Conservation (phyloP, 2,888 invertebrate genomes). For the Scotopteryx bipunctaria region DNA sequence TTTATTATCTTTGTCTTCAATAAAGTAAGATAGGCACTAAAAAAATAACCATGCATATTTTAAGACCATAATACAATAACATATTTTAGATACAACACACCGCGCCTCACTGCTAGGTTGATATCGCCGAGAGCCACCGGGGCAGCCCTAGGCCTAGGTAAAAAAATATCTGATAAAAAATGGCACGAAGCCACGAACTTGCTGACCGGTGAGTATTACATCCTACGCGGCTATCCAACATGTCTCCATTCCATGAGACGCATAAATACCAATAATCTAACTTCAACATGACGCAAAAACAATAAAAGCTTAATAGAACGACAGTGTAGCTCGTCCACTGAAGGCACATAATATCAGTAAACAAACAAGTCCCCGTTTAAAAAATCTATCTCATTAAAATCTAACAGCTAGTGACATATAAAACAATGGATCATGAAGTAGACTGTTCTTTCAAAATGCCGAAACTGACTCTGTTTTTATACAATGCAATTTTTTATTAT, state of each 20-base stretch:
- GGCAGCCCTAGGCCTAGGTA: slow-evolving; percentile 38
- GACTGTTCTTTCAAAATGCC: slow-evolving; percentile 1
- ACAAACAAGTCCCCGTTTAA: slow-evolving; percentile 58
- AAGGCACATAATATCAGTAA: slow-evolving; percentile 77
- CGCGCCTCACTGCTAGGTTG: slow-evolving; percentile 42
- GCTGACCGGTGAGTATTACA: slow-evolving; percentile 44
- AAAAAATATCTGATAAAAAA: slow-evolving; percentile 25
- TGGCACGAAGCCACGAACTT: slow-evolving; percentile 42
- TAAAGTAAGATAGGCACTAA: slow-evolving; percentile 84
- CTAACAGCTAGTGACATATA: slow-evolving; percentile 59
- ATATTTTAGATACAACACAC: slow-evolving; percentile 76
- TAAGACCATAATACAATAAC: slow-evolving; percentile 81
- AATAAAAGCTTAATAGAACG: slow-evolving; percentile 60
- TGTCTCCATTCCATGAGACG: slow-evolving; percentile 39
- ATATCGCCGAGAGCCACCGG: slow-evolving; percentile 8
- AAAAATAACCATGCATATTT: slow-evolving; percentile 83
- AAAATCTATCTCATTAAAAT: slow-evolving; percentile 75
- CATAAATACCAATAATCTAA: slow-evolving; percentile 34
- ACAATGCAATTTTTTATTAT: slow-evolving; percentile 15
- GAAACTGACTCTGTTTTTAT: slow-evolving; percentile 2
- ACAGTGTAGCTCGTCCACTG: slow-evolving; percentile 62
- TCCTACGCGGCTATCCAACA: slow-evolving; percentile 30
- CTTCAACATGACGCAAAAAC: slow-evolving; percentile 45
- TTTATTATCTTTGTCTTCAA: slow-evolving; percentile 84
- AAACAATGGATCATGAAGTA: slow-evolving; percentile 55